Evolutionary conservation across 2,113 vertebrate genomes (phyloP).

Genomic region (Zootoca vivipara): DNA sequence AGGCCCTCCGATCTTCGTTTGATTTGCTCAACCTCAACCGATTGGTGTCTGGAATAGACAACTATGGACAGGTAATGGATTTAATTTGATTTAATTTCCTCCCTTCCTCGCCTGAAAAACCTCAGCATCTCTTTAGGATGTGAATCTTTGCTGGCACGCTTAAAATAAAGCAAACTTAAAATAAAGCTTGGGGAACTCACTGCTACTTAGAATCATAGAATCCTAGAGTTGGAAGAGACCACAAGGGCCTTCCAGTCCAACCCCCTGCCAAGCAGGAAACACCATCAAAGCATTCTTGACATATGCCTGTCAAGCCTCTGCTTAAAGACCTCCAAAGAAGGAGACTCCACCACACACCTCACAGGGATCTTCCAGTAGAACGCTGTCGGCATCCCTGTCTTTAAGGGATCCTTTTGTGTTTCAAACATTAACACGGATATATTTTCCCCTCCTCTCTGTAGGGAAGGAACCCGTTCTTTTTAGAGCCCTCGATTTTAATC

Average conservation of each 20-base stretch:
- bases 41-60: constrained; percentile 98
- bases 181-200: neutral
- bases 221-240: no score
- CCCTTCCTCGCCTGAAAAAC: neutral
- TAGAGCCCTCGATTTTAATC: constrained; percentile 98
- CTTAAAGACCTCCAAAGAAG: no score
- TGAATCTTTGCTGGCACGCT: neutral
- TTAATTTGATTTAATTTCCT: neutral
- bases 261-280: no score
- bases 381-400: no score
- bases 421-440: constrained; percentile 1
- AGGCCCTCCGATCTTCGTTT: constrained; percentile 93
- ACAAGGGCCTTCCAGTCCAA: no score
- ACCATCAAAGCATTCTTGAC: no score
- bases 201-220: no score
- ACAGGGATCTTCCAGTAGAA: no score
- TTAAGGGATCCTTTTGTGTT: neutral
- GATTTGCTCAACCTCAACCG: constrained; percentile 99
- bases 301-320: no score
- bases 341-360: no score
- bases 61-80: constrained; percentile 94
- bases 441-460: constrained; percentile 67
- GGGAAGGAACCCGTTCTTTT: constrained; percentile 98
- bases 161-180: neutral
- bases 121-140: neutral